Evolutionary conservation across 2,797 vertebrate species (phyloP).

Genomic region (Ctenosaura bakeri): DNA sequence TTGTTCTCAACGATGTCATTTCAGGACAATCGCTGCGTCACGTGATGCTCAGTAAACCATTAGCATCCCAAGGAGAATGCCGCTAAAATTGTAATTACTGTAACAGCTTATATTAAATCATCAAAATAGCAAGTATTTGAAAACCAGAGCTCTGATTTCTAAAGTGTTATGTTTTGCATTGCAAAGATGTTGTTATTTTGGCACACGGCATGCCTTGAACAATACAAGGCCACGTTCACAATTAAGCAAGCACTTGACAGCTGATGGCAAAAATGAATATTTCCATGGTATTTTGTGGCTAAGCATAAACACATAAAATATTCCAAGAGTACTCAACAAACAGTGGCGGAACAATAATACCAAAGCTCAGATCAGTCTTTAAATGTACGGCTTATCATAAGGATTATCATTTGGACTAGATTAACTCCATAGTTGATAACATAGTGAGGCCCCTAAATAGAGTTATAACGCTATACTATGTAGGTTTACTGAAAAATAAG

Average conservation of each 20-base stretch:
- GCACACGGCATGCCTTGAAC: not conserved
- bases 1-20: not conserved
- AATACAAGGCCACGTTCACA: not conserved
- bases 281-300: not conserved
- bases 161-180: not conserved
- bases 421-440: not conserved
- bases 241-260: not conserved
- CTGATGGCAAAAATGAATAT: not conserved
- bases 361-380: not conserved
- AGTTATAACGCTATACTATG: not conserved
- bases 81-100: not conserved
- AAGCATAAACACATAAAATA: not conserved
- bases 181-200: not conserved
- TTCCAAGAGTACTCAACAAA: not conserved
- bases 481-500: not conserved
- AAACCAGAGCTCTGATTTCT: not conserved
- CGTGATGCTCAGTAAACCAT: not conserved
- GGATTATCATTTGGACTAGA: not conserved
- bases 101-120: not conserved
- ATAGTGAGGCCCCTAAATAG: accelerated
- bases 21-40: not conserved
- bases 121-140: not conserved
- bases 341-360: not conserved
- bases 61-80: slow-evolving; percentile 38
- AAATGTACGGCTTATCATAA: not conserved